phyloP scores from a whole-genome alignment of 2,797 vertebrate genomes.

The Acrossocheilus wenchowensis region DNA sequence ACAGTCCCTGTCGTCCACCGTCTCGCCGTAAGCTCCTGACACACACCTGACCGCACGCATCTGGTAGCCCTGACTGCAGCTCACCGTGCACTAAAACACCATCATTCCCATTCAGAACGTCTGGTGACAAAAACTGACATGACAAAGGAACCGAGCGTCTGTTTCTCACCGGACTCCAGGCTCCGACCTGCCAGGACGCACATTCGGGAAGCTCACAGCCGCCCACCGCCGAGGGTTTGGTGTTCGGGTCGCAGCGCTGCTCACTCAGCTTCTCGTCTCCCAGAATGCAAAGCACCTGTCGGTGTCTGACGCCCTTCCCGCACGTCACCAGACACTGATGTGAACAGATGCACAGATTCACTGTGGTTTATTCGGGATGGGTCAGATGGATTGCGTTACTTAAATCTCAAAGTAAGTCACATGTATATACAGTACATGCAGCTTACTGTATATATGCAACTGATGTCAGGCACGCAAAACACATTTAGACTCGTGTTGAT shows the following conservation, averaged over 20 bases:
- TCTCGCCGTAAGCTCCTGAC: conserved; percentile 74
- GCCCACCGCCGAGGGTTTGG: conserved; percentile 81
- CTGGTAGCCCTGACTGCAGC: conserved; percentile 90
- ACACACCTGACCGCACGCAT: conserved; percentile 89
- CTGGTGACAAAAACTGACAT: conserved; percentile 39
- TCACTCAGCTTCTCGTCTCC: conserved; percentile 84
- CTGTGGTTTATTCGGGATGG: too few species aligned
- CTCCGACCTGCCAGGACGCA: conserved; percentile 90
- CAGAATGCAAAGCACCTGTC: conserved; percentile 85
- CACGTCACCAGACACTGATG: conserved; percentile 90
- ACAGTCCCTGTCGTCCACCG: conserved; percentile 85
- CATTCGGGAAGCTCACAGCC: conserved; percentile 87
- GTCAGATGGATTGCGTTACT: too few species aligned
- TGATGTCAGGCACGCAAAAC: too few species aligned
- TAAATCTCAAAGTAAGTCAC: too few species aligned
- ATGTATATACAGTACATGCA: too few species aligned
- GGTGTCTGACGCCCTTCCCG: conserved; percentile 86
- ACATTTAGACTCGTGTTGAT: too few species aligned
- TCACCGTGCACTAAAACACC: conserved; percentile 85
- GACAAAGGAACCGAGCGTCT: conserved; percentile 11
- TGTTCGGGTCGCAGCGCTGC: conserved; percentile 82
- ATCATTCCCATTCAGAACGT: conserved; percentile 58
- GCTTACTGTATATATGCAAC: too few species aligned
- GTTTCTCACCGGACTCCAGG: conserved; percentile 91
- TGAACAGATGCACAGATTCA: too few species aligned